Evolutionary conservation across 2,797 vertebrate genomes (phyloP).

Genomic region (Melanotaenia parkinsoni): DNA sequence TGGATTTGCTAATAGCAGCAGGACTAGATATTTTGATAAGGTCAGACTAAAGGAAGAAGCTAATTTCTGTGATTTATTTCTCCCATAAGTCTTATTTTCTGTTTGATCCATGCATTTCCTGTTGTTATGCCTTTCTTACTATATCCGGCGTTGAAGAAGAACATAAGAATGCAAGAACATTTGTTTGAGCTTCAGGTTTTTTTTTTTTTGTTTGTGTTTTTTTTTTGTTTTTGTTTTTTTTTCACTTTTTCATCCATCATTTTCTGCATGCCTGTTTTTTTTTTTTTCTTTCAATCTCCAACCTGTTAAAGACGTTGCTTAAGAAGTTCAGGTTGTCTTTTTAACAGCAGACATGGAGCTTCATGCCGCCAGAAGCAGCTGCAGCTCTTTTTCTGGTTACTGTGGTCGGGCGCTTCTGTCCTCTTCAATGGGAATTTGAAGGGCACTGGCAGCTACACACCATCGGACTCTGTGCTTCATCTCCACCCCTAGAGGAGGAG

Average conservation of each 20-base stretch:
- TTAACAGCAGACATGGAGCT: slow-evolving; percentile 37
- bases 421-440: slow-evolving; percentile 57
- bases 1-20: slow-evolving; percentile 61
- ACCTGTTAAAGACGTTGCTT: slow-evolving; percentile 44
- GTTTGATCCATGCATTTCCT: slow-evolving; percentile 45
- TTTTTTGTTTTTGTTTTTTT: background rate
- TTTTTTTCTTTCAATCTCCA: slow-evolving; percentile 48
- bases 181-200: slow-evolving; percentile 28
- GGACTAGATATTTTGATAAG: slow-evolving; percentile 54
- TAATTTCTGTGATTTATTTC: slow-evolving; percentile 72
- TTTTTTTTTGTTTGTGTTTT: slow-evolving; percentile 19
- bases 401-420: slow-evolving; percentile 54
- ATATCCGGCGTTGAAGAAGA: slow-evolving; percentile 51
- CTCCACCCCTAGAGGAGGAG: slow-evolving; percentile 23
- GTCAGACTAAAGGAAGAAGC: slow-evolving; percentile 54
- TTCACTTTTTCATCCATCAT: background rate
- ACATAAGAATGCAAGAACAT: slow-evolving; percentile 35
- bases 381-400: slow-evolving; percentile 28
- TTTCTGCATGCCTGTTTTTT: background rate
- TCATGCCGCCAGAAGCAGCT: slow-evolving; percentile 21
- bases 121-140: slow-evolving; percentile 54
- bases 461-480: slow-evolving; percentile 25
- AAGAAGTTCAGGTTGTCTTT: slow-evolving; percentile 61
- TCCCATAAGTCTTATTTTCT: slow-evolving; percentile 64
- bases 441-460: slow-evolving; percentile 53